Evolutionary conservation across 2,888 invertebrate genomes (phyloP).

Genomic region (Hemistola chrysoprasaria): DNA sequence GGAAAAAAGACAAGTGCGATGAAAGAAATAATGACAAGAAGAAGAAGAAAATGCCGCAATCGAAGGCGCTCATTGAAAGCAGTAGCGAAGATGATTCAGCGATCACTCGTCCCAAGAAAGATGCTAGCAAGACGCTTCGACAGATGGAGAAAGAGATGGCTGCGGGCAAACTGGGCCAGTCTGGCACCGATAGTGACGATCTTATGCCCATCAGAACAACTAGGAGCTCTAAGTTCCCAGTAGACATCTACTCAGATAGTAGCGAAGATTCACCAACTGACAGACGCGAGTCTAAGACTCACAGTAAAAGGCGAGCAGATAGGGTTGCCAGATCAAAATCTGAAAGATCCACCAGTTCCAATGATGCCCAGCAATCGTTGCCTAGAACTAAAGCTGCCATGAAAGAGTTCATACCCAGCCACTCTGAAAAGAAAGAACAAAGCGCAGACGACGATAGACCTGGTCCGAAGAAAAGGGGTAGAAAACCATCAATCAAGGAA

Average conservation of each 20-base stretch:
- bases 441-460: constrained; percentile 54
- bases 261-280: constrained; percentile 78
- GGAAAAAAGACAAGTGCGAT: no score
- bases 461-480: constrained; percentile 66
- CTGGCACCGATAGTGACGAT: constrained; percentile 91
- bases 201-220: constrained; percentile 84
- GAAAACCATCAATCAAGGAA: constrained; percentile 74
- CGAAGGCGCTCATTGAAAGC: constrained; percentile 78
- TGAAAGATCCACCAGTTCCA: constrained; percentile 83
- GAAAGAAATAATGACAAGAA: constrained; percentile 50
- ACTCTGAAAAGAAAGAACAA: constrained; percentile 56
- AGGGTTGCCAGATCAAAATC: constrained; percentile 79
- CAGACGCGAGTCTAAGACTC: constrained; percentile 69
- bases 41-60: constrained; percentile 72
- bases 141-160: constrained; percentile 89
- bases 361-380: constrained; percentile 86
- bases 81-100: constrained; percentile 84
- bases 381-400: constrained; percentile 92
- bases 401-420: constrained; percentile 88
- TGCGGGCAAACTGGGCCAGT: constrained; percentile 77
- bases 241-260: constrained; percentile 92
- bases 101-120: constrained; percentile 62
- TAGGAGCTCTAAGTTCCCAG: constrained; percentile 81
- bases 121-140: constrained; percentile 83
- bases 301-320: constrained; percentile 59